Evolutionary conservation across 2,888 invertebrate species (phyloP).

Genomic region (Tinea pellionella): DNA sequence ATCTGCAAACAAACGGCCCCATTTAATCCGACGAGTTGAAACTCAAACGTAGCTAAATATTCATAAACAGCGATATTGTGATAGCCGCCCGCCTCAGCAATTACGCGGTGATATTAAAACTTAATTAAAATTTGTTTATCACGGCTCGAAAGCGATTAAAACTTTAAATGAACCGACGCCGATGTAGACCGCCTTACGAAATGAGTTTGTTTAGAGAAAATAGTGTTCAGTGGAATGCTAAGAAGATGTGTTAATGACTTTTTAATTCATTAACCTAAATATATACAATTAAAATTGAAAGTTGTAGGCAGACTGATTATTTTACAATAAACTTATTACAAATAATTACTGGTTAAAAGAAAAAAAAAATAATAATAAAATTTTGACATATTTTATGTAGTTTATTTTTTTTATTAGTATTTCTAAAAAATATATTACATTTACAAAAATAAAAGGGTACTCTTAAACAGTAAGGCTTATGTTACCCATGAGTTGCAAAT

Average conservation of each 20-base stretch:
- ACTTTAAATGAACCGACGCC: conserved; percentile 63
- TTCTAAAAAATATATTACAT: too few relatives aligned
- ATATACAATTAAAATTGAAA: not conserved
- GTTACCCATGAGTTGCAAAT: too few relatives aligned
- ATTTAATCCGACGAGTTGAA: conserved; percentile 18
- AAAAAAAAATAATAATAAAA: too few relatives aligned
- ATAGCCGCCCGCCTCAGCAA: conserved; percentile 57
- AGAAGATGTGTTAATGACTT: conserved; percentile 1
- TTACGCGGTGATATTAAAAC: conserved; percentile 68
- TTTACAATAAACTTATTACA: too few relatives aligned
- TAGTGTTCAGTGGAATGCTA: conserved; percentile 16
- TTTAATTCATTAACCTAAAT: not conserved
- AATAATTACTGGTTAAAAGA: too few relatives aligned
- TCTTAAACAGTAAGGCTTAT: too few relatives aligned
- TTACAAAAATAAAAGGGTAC: too few relatives aligned
- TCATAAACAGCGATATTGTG: conserved; percentile 56
- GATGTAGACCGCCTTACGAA: conserved; percentile 57
- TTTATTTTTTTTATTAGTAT: too few relatives aligned
- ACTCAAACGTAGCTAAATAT: conserved; percentile 37
- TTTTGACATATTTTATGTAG: too few relatives aligned
- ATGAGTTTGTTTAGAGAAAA: conserved; percentile 46
- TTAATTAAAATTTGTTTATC: conserved; percentile 70
- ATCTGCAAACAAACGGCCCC: conserved; percentile 17
- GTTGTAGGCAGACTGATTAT: too few relatives aligned
- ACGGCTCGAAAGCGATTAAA: conserved; percentile 67